These are phyloP conservation scores for Sebastes itinus DNA, from an alignment of 2,797 vertebrate genomes.

Conservation along the genomic window DNA sequence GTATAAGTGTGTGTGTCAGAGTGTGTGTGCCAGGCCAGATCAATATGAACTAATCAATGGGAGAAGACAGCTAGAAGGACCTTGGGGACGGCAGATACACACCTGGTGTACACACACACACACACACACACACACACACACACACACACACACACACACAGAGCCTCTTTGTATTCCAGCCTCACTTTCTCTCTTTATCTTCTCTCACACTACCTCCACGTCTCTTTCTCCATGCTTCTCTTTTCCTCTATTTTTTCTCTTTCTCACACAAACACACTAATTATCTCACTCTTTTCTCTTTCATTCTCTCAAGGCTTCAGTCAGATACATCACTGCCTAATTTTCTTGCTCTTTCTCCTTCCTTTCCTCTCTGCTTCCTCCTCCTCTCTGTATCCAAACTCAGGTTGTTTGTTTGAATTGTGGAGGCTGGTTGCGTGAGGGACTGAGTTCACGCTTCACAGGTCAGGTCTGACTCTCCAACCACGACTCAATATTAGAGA, in stretches of 20 bases:
- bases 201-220: slow-evolving; percentile 42
- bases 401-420: not conserved
- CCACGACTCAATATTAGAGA: slow-evolving; percentile 27
- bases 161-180: slow-evolving; percentile 70
- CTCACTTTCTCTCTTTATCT: slow-evolving; percentile 66
- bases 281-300: slow-evolving; percentile 22
- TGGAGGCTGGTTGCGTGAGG: not conserved
- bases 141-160: slow-evolving; percentile 24
- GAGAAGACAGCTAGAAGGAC: slow-evolving; percentile 80
- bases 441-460: not conserved
- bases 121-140: slow-evolving; percentile 36
- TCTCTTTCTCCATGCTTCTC: slow-evolving; percentile 44
- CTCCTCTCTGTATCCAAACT: not conserved
- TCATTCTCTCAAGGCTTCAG: not conserved
- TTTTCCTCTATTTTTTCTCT: slow-evolving; percentile 40
- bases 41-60: slow-evolving; percentile 81
- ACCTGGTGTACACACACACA: slow-evolving; percentile 49
- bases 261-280: slow-evolving; percentile 37
- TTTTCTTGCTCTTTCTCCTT: not conserved
- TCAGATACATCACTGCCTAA: slow-evolving; percentile 10
- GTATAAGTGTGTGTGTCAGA: slow-evolving; percentile 18
- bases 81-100: slow-evolving; percentile 71
- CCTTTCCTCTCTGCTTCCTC: not conserved
- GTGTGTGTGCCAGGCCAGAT: slow-evolving; percentile 58
- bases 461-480: slow-evolving; percentile 8